Conservation (phyloP, 2,888 invertebrate genomes). For the Odiellus spinosus region DNA sequence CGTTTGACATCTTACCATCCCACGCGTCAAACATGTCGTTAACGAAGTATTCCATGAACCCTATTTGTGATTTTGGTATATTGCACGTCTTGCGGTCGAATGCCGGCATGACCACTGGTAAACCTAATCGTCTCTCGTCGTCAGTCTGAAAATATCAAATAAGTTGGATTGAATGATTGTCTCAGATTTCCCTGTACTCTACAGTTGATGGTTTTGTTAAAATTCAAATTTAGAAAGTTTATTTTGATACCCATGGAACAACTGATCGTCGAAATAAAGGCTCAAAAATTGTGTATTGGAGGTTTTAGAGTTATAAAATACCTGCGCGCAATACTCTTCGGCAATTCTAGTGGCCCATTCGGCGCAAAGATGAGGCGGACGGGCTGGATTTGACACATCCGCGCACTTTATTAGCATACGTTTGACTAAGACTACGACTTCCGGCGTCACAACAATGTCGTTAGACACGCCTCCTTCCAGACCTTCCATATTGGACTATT, state of each 20-base stretch:
- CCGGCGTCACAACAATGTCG: constrained; percentile 38
- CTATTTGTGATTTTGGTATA: constrained; percentile 92
- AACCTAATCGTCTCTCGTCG: constrained; percentile 69
- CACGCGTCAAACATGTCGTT: constrained; percentile 96
- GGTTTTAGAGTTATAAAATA: too few species aligned
- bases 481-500: too few species aligned
- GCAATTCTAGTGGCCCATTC: constrained; percentile 94
- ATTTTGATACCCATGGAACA: too few species aligned
- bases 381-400: constrained; percentile 89
- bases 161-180: too few species aligned
- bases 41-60: constrained; percentile 93
- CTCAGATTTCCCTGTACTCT: too few species aligned
- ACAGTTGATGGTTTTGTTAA: too few species aligned
- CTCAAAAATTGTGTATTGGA: too few species aligned
- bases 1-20: constrained; percentile 46
- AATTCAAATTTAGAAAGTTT: too few species aligned
- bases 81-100: constrained; percentile 89
- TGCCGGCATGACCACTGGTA: constrained; percentile 97
- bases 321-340: constrained; percentile 88
- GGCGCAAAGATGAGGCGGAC: constrained; percentile 54
- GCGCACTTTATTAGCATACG: constrained; percentile 97
- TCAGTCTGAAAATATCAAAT: constrained; percentile 50
- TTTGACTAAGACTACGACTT: constrained; percentile 71
- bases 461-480: too few species aligned
- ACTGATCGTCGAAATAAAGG: too few species aligned